phyloP scores from a whole-genome alignment of 2,888 invertebrate genomes.

The Drosophila pseudotakahashii region DNA sequence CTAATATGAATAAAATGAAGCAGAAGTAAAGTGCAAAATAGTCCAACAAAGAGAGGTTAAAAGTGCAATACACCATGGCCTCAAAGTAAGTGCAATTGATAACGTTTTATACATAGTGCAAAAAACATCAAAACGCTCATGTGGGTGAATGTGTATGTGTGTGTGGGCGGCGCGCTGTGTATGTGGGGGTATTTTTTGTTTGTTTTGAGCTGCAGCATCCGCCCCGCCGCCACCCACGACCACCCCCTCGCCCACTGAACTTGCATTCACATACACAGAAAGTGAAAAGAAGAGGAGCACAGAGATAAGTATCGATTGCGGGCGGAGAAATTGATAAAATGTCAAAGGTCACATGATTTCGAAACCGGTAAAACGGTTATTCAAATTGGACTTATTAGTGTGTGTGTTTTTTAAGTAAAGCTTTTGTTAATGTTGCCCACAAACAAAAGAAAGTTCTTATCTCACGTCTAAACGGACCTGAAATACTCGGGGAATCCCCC shows the following conservation, averaged over 20 bases:
- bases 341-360: constrained; percentile 11
- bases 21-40: constrained; percentile 48
- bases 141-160: constrained; percentile 23
- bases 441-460: neutral
- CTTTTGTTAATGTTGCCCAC: neutral
- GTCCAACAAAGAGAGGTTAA: constrained; percentile 3
- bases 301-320: constrained; percentile 33
- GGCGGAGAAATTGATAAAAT: constrained; percentile 37
- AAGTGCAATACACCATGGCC: constrained; percentile 45
- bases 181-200: constrained; percentile 68
- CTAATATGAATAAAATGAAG: constrained; percentile 46
- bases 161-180: constrained; percentile 45
- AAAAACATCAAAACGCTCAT: constrained; percentile 32
- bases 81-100: constrained; percentile 61
- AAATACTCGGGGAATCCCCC: neutral
- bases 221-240: constrained; percentile 11
- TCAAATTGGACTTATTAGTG: neutral
- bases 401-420: neutral
- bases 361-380: neutral
- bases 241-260: constrained; percentile 9
- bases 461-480: too few relatives aligned
- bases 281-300: constrained; percentile 9
- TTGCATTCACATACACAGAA: constrained; percentile 34
- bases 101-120: neutral
- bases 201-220: constrained; percentile 65